A percentile compares a stretch with the other conserved stretches of the same genome.
Conservation (phyloP, 2,113 vertebrate genomes). For the Caranx melampygus region DNA sequence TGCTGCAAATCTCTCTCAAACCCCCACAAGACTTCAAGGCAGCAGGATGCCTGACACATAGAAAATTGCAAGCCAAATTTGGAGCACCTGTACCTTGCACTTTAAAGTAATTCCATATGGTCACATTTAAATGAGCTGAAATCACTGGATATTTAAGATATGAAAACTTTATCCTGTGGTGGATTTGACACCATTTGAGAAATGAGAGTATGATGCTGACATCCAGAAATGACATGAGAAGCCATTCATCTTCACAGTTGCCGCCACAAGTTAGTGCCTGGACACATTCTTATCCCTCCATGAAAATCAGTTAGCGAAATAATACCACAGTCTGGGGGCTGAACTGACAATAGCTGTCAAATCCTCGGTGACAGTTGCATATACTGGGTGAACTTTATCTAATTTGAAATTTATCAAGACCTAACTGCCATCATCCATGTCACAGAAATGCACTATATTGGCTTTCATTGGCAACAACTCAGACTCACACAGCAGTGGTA, state of each 20-base stretch:
- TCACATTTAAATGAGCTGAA: neutral
- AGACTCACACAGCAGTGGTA: neutral
- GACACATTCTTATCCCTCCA: conserved; percentile 2
- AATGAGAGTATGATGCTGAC: neutral
- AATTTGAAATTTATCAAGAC: conserved; percentile 19
- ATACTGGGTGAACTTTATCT: neutral
- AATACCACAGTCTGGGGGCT: neutral
- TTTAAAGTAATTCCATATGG: neutral
- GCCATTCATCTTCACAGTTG: neutral
- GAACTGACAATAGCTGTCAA: conserved; percentile 8
- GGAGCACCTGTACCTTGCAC: too few species aligned
- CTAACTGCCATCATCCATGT: neutral
- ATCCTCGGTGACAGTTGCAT: conserved; percentile 2
- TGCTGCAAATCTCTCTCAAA: neutral
- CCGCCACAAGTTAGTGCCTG: neutral
- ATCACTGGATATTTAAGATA: neutral
- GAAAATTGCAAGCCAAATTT: neutral
- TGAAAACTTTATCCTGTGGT: neutral
- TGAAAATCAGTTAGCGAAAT: neutral
- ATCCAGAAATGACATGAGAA: conserved; percentile 6
- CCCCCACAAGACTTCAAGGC: too few species aligned
- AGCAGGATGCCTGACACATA: too few species aligned
- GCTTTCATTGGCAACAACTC: neutral
- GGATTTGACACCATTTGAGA: neutral
- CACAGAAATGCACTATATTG: neutral